phyloP scores from a whole-genome alignment of 1,140 invertebrate species.

The Papilio glaucus region DNA sequence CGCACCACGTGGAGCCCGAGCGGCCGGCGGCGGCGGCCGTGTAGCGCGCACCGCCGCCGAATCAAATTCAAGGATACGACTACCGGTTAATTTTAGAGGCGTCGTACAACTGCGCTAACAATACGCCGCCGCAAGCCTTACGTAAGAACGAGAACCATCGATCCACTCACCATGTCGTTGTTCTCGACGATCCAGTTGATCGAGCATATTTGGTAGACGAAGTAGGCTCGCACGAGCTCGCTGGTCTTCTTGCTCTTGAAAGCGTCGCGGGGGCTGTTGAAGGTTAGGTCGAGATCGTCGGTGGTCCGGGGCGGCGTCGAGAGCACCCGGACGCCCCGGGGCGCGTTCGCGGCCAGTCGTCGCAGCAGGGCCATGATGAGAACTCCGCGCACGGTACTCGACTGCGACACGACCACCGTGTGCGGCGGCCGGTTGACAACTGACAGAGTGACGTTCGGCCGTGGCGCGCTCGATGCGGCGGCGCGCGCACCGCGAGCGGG shows the following conservation, averaged over 20 bases:
- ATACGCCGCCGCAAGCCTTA: conserved; percentile 51
- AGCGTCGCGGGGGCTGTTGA: conserved; percentile 90
- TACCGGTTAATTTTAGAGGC: conserved; percentile 60
- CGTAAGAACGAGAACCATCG: conserved; percentile 64
- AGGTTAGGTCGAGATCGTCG: conserved; percentile 94
- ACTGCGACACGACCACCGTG: conserved; percentile 60
- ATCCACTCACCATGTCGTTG: conserved; percentile 93
- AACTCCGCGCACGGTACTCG: conserved; percentile 63
- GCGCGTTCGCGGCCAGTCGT: conserved; percentile 68
- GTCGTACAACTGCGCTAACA: conserved; percentile 47
- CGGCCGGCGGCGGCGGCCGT: not conserved
- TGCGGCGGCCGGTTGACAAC: conserved; percentile 69
- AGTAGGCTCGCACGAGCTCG: conserved; percentile 95
- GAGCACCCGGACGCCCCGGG: conserved; percentile 63
- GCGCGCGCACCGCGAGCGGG: conserved; percentile 74
- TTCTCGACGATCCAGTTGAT: conserved; percentile 95
- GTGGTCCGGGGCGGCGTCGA: conserved; percentile 69
- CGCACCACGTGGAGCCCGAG: conserved; percentile 41
- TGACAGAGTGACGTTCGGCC: conserved; percentile 66
- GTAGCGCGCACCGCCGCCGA: conserved; percentile 41
- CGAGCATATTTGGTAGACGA: conserved; percentile 97
- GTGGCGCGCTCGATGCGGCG: conserved; percentile 67
- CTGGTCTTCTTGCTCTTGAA: conserved; percentile 97
- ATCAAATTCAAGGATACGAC: conserved; percentile 59
- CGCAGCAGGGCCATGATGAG: conserved; percentile 74